Percentiles rank a stretch among this genome's conserved stretches.
phyloP scores from a whole-genome alignment of 2,113 vertebrate genomes.

The Synodontis membranacea region DNA sequence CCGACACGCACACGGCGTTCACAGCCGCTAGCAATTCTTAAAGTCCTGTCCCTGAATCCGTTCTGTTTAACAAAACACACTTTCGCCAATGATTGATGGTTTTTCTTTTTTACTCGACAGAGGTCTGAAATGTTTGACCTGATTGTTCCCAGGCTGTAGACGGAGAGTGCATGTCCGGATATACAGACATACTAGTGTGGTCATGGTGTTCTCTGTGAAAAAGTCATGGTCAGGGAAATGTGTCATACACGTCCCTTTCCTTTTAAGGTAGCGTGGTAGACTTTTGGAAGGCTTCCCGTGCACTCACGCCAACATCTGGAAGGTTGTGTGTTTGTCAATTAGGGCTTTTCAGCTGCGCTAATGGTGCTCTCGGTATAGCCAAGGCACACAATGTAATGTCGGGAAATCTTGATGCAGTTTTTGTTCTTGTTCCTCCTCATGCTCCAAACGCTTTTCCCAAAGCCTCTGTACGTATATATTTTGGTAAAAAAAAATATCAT shows the following conservation, averaged over 20 bases:
- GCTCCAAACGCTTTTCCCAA: background rate
- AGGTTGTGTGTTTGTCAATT: background rate
- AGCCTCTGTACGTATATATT: background rate
- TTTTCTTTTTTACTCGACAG: conserved; percentile 46
- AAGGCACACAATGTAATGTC: background rate
- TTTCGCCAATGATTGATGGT: conserved; percentile 48
- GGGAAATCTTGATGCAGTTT: background rate
- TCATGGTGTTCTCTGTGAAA: conserved; percentile 22
- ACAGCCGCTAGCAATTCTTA: conserved; percentile 57
- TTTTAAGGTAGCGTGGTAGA: conserved; percentile 21
- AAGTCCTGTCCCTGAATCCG: conserved; percentile 46
- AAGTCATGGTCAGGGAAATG: conserved; percentile 18
- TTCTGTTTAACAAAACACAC: conserved; percentile 39
- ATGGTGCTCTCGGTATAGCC: background rate
- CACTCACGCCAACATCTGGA: background rate
- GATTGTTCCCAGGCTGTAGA: conserved; percentile 24
- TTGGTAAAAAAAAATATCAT: background rate
- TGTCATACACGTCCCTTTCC: background rate
- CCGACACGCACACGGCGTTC: conserved; percentile 57
- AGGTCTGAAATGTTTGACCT: conserved; percentile 23
- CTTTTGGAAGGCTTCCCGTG: background rate
- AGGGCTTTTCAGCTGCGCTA: background rate
- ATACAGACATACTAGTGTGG: conserved; percentile 4
- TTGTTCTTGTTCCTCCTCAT: background rate
- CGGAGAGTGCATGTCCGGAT: conserved; percentile 11